Percentiles rank a stretch among this genome's conserved stretches.
phyloP scores from a whole-genome alignment of 2,113 vertebrate species.

The Tenebrosternarchus preto region DNA sequence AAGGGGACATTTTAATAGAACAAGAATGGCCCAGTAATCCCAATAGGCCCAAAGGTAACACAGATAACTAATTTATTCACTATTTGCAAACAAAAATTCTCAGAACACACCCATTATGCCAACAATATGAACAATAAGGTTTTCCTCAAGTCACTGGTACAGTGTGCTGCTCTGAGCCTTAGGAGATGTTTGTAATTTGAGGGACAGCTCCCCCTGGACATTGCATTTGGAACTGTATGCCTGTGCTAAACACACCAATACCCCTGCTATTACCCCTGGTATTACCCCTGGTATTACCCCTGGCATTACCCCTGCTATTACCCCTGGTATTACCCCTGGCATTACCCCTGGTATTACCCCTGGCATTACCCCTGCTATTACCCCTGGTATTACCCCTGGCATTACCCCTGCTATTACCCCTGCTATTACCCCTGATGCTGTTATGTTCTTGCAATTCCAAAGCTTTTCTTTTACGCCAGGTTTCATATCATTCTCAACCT shows the following conservation, averaged over 20 bases:
- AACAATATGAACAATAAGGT: neutral
- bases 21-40: neutral
- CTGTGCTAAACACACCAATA: neutral
- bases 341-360: too few relatives aligned
- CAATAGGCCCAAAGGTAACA: too few relatives aligned
- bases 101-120: neutral
- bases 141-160: neutral
- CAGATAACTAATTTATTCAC: too few relatives aligned
- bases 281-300: neutral
- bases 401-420: too few relatives aligned
- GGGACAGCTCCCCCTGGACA: constrained; percentile 42
- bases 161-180: neutral
- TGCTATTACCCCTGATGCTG: neutral
- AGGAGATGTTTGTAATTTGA: constrained; percentile 25
- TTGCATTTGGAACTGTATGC: constrained; percentile 19
- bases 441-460: neutral
- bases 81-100: neutral
- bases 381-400: too few relatives aligned
- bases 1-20: neutral
- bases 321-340: too few relatives aligned
- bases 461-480: neutral
- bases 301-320: too few relatives aligned
- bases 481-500: too few relatives aligned
- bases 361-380: too few relatives aligned
- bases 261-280: neutral